Conservation (phyloP, 2,113 vertebrate species). For the Pseudois nayaur region DNA sequence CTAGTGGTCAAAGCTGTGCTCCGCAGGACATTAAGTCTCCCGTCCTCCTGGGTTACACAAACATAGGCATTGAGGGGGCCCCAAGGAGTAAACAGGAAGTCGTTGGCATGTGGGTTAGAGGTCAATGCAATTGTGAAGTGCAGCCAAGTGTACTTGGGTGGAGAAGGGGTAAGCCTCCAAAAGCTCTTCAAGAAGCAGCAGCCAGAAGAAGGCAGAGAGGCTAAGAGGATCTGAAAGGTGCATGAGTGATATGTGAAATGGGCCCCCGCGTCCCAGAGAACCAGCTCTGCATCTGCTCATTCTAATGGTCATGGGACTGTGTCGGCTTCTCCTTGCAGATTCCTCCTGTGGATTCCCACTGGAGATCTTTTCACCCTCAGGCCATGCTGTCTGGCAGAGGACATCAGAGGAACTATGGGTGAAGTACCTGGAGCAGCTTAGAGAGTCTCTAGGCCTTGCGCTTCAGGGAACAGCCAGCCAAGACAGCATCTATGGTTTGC, state of each 20-base stretch:
- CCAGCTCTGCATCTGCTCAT: too few relatives aligned
- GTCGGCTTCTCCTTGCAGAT: neutral
- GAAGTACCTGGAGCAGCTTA: too few relatives aligned
- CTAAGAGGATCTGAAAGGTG: neutral
- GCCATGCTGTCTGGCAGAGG: neutral
- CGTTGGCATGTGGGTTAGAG: accelerated
- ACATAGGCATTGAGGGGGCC: too few relatives aligned
- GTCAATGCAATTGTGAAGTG: neutral
- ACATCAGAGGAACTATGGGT: neutral
- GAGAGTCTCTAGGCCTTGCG: neutral
- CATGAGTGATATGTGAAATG: accelerated
- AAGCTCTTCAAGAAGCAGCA: neutral
- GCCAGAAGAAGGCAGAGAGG: too few relatives aligned
- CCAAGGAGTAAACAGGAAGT: too few relatives aligned
- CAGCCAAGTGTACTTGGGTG: accelerated
- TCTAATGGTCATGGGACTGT: accelerated
- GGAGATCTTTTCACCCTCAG: too few relatives aligned
- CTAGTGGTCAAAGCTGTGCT: neutral
- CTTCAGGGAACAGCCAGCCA: neutral
- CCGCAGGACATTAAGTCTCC: accelerated
- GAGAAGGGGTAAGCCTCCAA: accelerated
- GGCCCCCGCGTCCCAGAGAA: accelerated
- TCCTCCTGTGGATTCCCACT: neutral
- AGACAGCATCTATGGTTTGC: neutral
- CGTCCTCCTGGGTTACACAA: neutral